Base-by-base conservation (phyloP, 2,888 invertebrate species). In the Dysmachus trigonus region DNA sequence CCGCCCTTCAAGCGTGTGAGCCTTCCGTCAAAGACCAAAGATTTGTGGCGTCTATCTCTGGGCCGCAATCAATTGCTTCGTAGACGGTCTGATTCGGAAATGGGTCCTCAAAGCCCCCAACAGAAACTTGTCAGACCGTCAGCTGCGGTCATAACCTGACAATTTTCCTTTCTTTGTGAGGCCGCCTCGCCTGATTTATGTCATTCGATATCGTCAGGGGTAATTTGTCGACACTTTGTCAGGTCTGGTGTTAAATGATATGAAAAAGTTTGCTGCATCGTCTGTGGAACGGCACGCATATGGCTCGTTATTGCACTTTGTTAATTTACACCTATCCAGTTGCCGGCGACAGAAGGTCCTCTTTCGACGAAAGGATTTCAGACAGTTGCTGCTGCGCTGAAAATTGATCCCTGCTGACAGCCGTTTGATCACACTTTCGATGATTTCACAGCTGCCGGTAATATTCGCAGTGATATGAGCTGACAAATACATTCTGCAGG, bases 151-250 rank as follows among this genome's bases (percentile, higher is more conserved):
- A 83, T 83, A 72, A 83, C 71, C 83, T 33, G 47, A 72, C 41
- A 72, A 83, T 71, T 72, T 72, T 41, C 72, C 15, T 41, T 72
- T 72, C 72, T 72, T 83, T 71, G 30, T 38, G 71, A 51, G 31
- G 30, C 83, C 83, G 83, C 83, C 33, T 72, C 83, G 27, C 72
- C 83, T 83, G 83, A 83, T 83, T 83, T 83, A 85, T 85, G 85
- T 85, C 85, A 85, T 85, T 85, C 74, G 85, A 85, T 85, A 85
- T 85, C 51, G 74, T 76, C 27, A 76, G 47, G 73, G 85, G 74
- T 85, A 85, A 85, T 76, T 85, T 85, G 76, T 85, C 85, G 85
- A 85, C 85, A 85, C 85, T 85, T 85, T 85, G 74, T 76, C 74
- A 85, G n/a, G 74, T 51, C 31, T 85, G 85, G 85, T 85, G 85